Conservation (phyloP, 2,113 vertebrate species). For the Aplodontia rufa region DNA sequence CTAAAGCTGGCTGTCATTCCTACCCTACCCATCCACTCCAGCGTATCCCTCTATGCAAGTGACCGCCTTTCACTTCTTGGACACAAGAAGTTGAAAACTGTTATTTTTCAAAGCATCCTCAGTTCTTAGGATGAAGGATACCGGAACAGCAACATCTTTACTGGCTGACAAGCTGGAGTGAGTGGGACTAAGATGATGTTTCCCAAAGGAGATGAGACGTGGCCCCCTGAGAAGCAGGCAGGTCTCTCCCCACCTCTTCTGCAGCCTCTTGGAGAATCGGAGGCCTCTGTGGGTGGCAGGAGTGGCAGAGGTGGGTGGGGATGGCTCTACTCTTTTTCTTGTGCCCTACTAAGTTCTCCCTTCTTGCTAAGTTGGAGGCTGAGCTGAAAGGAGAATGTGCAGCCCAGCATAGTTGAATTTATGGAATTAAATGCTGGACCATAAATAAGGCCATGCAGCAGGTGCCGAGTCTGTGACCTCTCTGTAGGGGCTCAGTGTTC, state of each 20-base stretch:
- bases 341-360: background rate
- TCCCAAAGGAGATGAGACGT: background rate
- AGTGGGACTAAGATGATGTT: background rate
- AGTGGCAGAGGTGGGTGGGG: background rate
- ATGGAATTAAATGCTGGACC: background rate
- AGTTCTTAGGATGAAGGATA: slow-evolving; percentile 21
- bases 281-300: background rate
- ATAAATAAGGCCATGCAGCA: background rate
- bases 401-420: background rate
- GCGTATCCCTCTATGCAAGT: background rate
- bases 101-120: slow-evolving; percentile 11
- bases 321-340: background rate
- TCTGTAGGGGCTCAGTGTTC: background rate
- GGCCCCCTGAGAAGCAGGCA: background rate
- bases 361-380: background rate
- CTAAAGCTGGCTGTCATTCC: background rate
- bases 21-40: background rate
- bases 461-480: background rate
- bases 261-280: background rate
- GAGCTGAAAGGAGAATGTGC: background rate
- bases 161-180: background rate
- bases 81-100: background rate
- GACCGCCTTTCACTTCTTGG: background rate
- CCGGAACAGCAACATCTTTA: background rate
- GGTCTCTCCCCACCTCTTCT: background rate